These are phyloP conservation scores for Polia nebulosa DNA, from an alignment of 2,888 invertebrate species.

Conservation along the genomic window DNA sequence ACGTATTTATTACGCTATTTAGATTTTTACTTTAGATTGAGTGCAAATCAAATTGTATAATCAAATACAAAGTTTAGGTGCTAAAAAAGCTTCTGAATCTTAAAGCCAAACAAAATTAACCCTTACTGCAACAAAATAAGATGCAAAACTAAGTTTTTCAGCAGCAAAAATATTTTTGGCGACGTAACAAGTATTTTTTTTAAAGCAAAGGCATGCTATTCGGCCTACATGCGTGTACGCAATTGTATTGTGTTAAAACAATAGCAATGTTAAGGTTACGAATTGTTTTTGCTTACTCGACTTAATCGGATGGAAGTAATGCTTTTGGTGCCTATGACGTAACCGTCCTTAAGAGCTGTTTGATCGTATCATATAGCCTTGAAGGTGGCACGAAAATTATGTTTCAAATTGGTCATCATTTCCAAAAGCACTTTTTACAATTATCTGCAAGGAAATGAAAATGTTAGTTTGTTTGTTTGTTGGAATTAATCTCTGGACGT, in stretches of 20 bases:
- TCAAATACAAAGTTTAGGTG: conserved; percentile 36
- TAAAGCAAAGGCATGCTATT: conserved; percentile 49
- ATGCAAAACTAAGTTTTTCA: neutral
- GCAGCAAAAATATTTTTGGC: conserved; percentile 7
- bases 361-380: conserved; percentile 51
- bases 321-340: conserved; percentile 53
- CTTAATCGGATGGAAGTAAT: conserved; percentile 61
- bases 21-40: conserved; percentile 70
- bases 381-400: conserved; percentile 19
- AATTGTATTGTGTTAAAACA: conserved; percentile 74
- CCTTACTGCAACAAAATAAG: neutral
- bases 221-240: conserved; percentile 62
- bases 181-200: conserved; percentile 54
- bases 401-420: neutral
- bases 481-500: neutral
- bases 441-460: neutral
- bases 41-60: conserved; percentile 63
- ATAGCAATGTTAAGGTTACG: conserved; percentile 77
- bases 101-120: conserved; percentile 20
- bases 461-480: neutral
- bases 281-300: conserved; percentile 67
- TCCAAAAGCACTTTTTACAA: neutral
- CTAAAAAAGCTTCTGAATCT: neutral
- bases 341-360: conserved; percentile 49
- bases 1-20: conserved; percentile 69